These are phyloP conservation scores for Electrophaes corylata DNA, from an alignment of 2,888 invertebrate genomes.

Conservation along the genomic window DNA sequence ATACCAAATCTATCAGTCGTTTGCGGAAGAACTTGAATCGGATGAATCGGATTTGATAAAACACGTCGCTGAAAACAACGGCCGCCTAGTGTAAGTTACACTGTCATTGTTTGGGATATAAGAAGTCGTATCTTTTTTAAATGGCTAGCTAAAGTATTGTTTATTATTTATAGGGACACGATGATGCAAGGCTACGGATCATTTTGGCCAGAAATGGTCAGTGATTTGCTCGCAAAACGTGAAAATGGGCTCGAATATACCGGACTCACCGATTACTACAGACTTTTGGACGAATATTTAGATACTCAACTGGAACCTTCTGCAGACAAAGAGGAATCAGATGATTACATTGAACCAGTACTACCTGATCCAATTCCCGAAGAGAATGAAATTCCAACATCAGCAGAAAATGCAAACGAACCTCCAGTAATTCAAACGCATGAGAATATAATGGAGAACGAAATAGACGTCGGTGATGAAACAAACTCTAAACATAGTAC, in stretches of 20 bases:
- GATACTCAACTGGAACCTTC: slow-evolving; percentile 74
- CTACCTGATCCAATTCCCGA: slow-evolving; percentile 50
- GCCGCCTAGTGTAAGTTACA: slow-evolving; percentile 69
- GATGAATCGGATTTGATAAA: slow-evolving; percentile 73
- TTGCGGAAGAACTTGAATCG: slow-evolving; percentile 73
- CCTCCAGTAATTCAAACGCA: slow-evolving; percentile 39
- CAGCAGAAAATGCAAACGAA: slow-evolving; percentile 39
- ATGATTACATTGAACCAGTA: slow-evolving; percentile 68
- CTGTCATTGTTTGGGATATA: background rate
- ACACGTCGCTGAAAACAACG: slow-evolving; percentile 68
- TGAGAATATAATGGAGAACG: slow-evolving; percentile 56
- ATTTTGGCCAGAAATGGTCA: slow-evolving; percentile 78
- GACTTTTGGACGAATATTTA: slow-evolving; percentile 81
- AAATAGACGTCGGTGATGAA: slow-evolving; percentile 63
- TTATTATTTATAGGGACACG: slow-evolving; percentile 60
- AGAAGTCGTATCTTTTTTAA: background rate
- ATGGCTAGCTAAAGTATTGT: background rate
- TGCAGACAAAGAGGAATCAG: slow-evolving; percentile 48
- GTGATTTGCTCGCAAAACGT: slow-evolving; percentile 73
- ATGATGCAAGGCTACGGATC: slow-evolving; percentile 76
- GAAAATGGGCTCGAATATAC: slow-evolving; percentile 78
- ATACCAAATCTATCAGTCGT: slow-evolving; percentile 83
- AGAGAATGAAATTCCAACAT: slow-evolving; percentile 60
- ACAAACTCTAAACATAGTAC: slow-evolving; percentile 52
- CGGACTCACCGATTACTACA: slow-evolving; percentile 82